These are phyloP conservation scores for Ophion costatus DNA, from an alignment of 2,888 invertebrate species.

Conservation along the genomic window DNA sequence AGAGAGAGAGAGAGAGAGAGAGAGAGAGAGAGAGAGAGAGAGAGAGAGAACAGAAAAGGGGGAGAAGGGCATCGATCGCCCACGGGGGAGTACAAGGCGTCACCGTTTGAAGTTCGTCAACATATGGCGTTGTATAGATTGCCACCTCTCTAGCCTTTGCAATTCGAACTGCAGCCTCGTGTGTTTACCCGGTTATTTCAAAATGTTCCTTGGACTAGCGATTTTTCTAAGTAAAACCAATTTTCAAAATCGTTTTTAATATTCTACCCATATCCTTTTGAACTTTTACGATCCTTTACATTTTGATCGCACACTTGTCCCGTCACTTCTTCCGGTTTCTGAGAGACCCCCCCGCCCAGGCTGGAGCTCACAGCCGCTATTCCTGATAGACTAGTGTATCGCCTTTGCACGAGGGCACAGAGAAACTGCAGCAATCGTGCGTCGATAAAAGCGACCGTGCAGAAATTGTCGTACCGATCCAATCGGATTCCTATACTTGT, in stretches of 20 bases:
- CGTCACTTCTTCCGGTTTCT: background rate
- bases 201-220: constrained; percentile 11
- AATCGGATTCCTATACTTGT: too few relatives aligned
- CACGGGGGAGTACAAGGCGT: constrained; percentile 28
- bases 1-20: background rate
- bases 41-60: background rate
- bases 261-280: background rate
- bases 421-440: too few relatives aligned
- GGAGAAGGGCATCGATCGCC: constrained; percentile 55
- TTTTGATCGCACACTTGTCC: background rate
- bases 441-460: background rate
- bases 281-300: background rate
- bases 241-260: background rate
- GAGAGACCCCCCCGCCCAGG: background rate
- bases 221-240: background rate
- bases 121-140: constrained; percentile 63
- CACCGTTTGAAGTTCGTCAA: constrained; percentile 60
- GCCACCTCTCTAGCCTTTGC: constrained; percentile 27
- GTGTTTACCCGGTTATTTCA: constrained; percentile 46
- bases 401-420: too few relatives aligned
- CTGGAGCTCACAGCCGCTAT: background rate
- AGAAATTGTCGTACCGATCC: too few relatives aligned
- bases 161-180: constrained; percentile 24
- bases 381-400: background rate
- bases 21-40: background rate